Evolutionary conservation across 2,797 vertebrate species (phyloP).

Genomic region (Nasua narica): DNA sequence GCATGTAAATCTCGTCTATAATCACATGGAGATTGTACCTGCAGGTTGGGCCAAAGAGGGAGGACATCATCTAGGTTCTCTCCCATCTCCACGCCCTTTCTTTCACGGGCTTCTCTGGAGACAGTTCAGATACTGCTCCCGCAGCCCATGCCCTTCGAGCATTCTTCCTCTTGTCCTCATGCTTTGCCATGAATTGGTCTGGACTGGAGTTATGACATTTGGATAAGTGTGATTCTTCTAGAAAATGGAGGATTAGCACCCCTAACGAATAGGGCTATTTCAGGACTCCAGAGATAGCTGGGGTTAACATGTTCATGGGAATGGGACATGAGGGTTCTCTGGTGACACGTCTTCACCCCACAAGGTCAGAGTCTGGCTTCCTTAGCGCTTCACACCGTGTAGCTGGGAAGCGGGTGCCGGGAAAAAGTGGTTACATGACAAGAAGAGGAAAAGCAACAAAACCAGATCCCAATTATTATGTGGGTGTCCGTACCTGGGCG

Average conservation of each 20-base stretch:
- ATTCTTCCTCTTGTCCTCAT: background rate
- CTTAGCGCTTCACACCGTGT: background rate
- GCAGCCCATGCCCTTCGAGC: background rate
- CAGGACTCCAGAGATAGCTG: background rate
- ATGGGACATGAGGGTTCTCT: background rate
- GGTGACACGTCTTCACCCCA: background rate
- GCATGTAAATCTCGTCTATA: conserved; percentile 95
- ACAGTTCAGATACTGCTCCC: background rate
- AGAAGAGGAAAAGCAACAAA: background rate
- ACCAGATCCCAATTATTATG: fast-evolving
- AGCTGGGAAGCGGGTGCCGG: background rate
- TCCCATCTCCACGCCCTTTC: background rate
- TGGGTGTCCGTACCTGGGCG: background rate
- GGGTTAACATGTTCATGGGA: background rate
- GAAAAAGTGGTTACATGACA: background rate
- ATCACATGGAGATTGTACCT: conserved; percentile 92
- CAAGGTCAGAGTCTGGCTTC: background rate
- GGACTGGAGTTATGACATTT: background rate
- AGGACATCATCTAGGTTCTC: background rate
- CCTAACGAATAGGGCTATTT: background rate
- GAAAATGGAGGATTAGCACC: background rate
- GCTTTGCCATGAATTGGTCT: background rate
- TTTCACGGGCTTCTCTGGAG: background rate
- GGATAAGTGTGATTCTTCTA: background rate
- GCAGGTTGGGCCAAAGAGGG: conserved; percentile 11